Evolutionary conservation across 2,113 vertebrate genomes (phyloP).

Genomic region (Heterocephalus glaber): DNA sequence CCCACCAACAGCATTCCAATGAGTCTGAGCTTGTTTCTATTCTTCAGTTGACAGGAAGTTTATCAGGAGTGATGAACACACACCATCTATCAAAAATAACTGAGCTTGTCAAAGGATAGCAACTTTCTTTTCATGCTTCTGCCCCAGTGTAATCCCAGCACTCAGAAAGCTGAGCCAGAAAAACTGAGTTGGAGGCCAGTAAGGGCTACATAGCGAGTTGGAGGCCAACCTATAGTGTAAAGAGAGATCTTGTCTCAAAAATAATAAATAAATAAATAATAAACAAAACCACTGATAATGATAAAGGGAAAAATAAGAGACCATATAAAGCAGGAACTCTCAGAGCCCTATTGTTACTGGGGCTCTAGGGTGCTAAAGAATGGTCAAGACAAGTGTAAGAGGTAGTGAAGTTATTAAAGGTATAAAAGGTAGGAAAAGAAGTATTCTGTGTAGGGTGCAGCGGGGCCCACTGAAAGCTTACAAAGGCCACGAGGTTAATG

Average conservation of each 20-base stretch:
- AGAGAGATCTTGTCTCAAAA: not conserved
- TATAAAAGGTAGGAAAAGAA: not conserved
- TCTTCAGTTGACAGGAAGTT: not conserved
- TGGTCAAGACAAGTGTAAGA: not conserved
- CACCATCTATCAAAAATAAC: not conserved
- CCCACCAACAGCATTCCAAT: not conserved
- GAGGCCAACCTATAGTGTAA: not conserved
- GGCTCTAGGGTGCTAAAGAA: not conserved
- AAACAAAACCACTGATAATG: not conserved
- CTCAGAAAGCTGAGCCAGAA: not conserved
- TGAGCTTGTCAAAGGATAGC: not conserved
- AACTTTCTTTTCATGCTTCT: not conserved
- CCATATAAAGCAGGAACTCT: not conserved
- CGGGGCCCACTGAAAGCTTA: not conserved
- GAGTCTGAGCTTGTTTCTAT: not conserved
- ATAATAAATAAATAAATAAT: not conserved
- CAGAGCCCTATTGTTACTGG: not conserved
- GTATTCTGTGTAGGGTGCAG: not conserved
- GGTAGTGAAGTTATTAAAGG: not conserved
- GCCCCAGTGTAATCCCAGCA: not conserved
- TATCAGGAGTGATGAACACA: not conserved
- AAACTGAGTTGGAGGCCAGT: not conserved
- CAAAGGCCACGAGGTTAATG: not conserved
- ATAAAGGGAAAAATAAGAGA: not conserved
- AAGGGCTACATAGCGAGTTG: not conserved